Base-by-base conservation (phyloP, 2,113 vertebrate genomes). In the Crypturellus undulatus region DNA sequence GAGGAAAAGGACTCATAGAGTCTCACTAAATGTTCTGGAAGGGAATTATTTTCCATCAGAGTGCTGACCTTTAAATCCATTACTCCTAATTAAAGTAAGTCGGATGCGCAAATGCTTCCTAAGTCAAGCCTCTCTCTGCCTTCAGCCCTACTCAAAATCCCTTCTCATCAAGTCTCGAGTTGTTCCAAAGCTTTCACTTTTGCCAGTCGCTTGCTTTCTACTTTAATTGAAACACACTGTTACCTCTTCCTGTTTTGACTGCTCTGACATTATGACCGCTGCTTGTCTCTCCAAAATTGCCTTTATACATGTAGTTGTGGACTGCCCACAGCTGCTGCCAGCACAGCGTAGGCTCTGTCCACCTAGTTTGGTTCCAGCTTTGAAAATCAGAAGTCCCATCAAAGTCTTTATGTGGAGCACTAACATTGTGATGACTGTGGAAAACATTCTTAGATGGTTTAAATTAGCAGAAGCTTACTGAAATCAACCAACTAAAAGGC, bases 21-120 rank as follows among this genome's bases (percentile, higher is more conserved):
- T 91, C 64, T 80, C 52, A 82, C 40, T n/a, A 52, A 78, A 21
- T 28, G 40, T 20, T 87, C 81, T 77, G 28, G 40, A 82, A 38
- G 32, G 89, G 42, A 93, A 90, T 83, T 94, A 79, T 91, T 94
- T 95, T 63, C 54, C 60, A 85, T 38, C 2, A 6, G 38, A 9
- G 3, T 54, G 49, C 49, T 92, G 81, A 87, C 92, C 59, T 94
- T 93, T 65, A 94, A 92, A 93, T 73, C 78, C n/a, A 87, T 54
- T 86, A 70, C 40, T 90, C 34, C 73, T 86, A 92, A 93, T 92
- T 94, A 96, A 85, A 93, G 71, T 32, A 91, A 94, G 72, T 83
- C 71, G 80, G 68, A 26, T 0, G 1, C 72, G 86, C 64, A 75
- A 93, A 94, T 90, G 38, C 88, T 62, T 88, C 83, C 94, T 90